These are phyloP conservation scores for Aphidius gifuensis DNA, from an alignment of 1,140 invertebrate species.

Conservation along the genomic window DNA sequence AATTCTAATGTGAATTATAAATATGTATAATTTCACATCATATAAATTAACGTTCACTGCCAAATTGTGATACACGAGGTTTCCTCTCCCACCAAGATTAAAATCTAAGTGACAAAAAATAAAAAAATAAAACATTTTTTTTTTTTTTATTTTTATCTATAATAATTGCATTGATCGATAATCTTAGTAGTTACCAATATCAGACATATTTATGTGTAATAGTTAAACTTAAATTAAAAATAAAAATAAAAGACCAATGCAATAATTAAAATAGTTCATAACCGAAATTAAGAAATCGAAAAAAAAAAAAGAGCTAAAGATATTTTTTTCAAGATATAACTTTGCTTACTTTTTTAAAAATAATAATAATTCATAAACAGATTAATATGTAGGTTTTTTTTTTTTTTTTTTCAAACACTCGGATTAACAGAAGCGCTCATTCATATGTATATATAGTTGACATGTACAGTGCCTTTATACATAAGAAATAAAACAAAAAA, in stretches of 20 bases:
- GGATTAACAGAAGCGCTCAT: too few relatives aligned
- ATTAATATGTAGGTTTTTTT: too few relatives aligned
- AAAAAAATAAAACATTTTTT: neutral
- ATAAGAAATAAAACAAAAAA: constrained; percentile 32
- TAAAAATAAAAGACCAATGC: too few relatives aligned
- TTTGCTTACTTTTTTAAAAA: too few relatives aligned
- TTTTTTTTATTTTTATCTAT: constrained; percentile 34
- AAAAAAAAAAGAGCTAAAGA: too few relatives aligned
- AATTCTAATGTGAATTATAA: constrained; percentile 21
- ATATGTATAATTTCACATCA: constrained; percentile 30
- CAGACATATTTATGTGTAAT: neutral
- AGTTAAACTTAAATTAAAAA: too few relatives aligned
- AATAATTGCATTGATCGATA: constrained; percentile 37
- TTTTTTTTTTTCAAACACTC: too few relatives aligned
- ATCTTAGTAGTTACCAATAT: constrained; percentile 18
- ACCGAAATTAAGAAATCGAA: too few relatives aligned
- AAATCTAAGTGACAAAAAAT: constrained; percentile 12
- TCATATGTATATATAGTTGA: constrained; percentile 35
- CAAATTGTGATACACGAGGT: constrained; percentile 51
- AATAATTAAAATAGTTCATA: too few relatives aligned
- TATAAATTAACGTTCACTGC: constrained; percentile 45
- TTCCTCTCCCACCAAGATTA: constrained; percentile 35
- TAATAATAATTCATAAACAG: too few relatives aligned
- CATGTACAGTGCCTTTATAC: constrained; percentile 53
- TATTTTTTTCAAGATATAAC: too few relatives aligned